A percentile compares a stretch with the other conserved stretches of the same genome.
Evolutionary conservation across 2,888 invertebrate genomes (phyloP).

Genomic region (Zeuzera pyrina): DNA sequence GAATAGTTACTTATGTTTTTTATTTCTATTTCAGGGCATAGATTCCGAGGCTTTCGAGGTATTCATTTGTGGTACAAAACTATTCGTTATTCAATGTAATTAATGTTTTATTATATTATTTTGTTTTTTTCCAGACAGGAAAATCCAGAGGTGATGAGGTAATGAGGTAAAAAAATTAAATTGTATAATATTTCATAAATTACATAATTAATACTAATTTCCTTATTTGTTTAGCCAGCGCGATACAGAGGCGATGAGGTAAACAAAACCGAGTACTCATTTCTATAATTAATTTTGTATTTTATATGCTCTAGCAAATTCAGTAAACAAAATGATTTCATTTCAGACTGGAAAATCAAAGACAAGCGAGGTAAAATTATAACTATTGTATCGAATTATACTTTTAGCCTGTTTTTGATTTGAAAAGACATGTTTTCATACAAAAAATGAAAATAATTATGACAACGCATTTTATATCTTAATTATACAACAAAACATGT

Average conservation of each 20-base stretch:
- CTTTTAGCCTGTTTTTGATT: neutral
- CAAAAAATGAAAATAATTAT: no score
- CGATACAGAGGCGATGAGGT: neutral
- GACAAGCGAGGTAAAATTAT: slow-evolving; percentile 11
- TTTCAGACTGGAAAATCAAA: slow-evolving; percentile 14
- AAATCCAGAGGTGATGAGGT: slow-evolving; percentile 35
- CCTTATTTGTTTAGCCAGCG: neutral
- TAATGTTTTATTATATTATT: neutral
- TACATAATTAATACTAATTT: neutral
- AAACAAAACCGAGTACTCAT: neutral
- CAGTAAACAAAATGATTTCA: neutral
- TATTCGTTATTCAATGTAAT: neutral
- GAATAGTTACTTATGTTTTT: no score
- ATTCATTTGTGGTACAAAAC: slow-evolving; percentile 6
- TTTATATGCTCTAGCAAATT: neutral
- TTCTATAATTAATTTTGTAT: neutral
- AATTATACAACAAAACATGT: no score
- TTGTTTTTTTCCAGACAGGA: slow-evolving; percentile 30
- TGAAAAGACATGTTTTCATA: neutral
- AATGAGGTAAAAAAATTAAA: slow-evolving; percentile 7
- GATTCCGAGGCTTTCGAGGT: slow-evolving; percentile 61
- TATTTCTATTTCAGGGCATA: slow-evolving; percentile 38
- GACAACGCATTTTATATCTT: no score
- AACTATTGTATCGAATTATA: neutral
- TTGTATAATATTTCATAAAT: no score